Evolutionary conservation across 2,888 invertebrate species (phyloP).

Genomic region (Catotricha subobsoleta): DNA sequence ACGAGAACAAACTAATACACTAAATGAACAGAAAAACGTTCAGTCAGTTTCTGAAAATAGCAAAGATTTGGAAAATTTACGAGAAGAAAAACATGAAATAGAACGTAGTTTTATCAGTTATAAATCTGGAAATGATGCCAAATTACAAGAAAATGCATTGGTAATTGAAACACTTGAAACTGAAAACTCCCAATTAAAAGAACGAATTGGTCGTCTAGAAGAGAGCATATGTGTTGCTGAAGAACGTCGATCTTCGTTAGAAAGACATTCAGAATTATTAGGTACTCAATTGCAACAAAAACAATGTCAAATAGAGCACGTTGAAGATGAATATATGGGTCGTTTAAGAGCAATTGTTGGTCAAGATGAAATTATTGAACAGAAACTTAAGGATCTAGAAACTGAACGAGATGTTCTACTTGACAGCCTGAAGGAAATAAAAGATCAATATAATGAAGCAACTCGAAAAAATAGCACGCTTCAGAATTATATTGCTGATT

Average conservation of each 20-base stretch:
- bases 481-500: constrained; percentile 30
- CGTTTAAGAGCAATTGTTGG: constrained; percentile 42
- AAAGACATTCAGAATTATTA: constrained; percentile 42
- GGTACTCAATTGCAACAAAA: constrained; percentile 40
- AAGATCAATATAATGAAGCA: constrained; percentile 34
- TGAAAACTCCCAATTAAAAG: constrained; percentile 44
- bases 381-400: constrained; percentile 37
- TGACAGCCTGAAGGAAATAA: constrained; percentile 32
- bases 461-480: constrained; percentile 30
- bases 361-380: constrained; percentile 41
- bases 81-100: constrained; percentile 10
- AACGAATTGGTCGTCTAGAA: constrained; percentile 44
- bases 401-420: constrained; percentile 35
- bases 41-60: not conserved
- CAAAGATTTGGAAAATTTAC: constrained; percentile 1
- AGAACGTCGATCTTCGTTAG: constrained; percentile 38
- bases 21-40: not conserved
- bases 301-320: constrained; percentile 39
- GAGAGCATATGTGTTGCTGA: constrained; percentile 44
- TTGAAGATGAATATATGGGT: constrained; percentile 43
- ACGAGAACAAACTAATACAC: no score
- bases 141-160: constrained; percentile 54
- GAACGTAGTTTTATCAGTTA: constrained; percentile 11
- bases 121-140: constrained; percentile 28
- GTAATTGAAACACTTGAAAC: constrained; percentile 54